These are phyloP conservation scores for Crossocerus cetratus DNA, from an alignment of 2,888 invertebrate genomes.

Conservation along the genomic window DNA sequence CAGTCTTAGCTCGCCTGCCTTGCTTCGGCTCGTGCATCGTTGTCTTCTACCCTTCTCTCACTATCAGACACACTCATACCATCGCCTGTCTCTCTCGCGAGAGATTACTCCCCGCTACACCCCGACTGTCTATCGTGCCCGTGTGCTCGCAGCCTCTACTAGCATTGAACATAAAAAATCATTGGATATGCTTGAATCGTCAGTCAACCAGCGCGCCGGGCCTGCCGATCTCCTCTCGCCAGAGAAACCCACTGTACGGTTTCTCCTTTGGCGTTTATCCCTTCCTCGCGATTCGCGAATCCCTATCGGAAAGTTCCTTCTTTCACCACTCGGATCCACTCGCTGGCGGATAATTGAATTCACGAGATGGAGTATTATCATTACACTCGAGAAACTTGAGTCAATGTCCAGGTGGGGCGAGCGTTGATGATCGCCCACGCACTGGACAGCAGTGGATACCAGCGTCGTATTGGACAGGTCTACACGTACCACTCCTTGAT, in stretches of 20 bases:
- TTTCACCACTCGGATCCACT: too few relatives aligned
- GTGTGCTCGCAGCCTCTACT: neutral
- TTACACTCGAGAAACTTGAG: too few relatives aligned
- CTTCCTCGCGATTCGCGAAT: too few relatives aligned
- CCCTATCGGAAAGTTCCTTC: too few relatives aligned
- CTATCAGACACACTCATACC: neutral
- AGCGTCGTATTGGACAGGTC: constrained; percentile 53
- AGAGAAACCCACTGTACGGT: neutral
- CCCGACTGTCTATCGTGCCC: neutral
- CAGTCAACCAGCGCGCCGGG: neutral
- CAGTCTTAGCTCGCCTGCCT: constrained; percentile 19
- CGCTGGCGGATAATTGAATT: too few relatives aligned
- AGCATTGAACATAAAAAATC: neutral
- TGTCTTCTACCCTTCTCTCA: neutral
- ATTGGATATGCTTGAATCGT: constrained; percentile 18
- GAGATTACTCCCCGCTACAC: too few relatives aligned
- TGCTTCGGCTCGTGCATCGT: neutral
- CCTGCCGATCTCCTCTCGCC: neutral
- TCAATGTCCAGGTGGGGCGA: too few relatives aligned
- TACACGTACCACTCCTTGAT: constrained; percentile 98
- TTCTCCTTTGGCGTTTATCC: too few relatives aligned
- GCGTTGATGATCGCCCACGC: too few relatives aligned
- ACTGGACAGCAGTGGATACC: too few relatives aligned
- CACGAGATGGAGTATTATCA: too few relatives aligned
- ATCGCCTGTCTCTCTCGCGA: too few relatives aligned